Evolutionary conservation across 2,888 invertebrate species (phyloP).

Genomic region (Trachelus troglodyta): DNA sequence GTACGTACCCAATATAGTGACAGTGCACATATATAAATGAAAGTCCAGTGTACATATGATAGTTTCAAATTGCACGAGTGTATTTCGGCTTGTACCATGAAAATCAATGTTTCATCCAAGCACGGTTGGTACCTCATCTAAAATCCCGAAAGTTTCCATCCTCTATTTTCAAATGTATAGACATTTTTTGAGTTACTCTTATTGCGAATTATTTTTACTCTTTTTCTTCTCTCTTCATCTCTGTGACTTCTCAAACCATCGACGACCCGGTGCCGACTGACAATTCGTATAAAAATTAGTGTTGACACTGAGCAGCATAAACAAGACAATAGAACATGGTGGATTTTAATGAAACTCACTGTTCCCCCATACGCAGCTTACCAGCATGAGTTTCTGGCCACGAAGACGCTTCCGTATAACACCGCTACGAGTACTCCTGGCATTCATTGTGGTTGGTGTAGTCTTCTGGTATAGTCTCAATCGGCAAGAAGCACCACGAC

Average conservation of each 20-base stretch:
- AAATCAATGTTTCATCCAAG: conserved; percentile 1
- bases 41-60: neutral
- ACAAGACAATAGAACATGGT: too few species aligned
- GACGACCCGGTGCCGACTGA: too few species aligned
- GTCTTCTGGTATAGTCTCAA: conserved; percentile 56
- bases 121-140: too few species aligned
- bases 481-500: conserved; percentile 48
- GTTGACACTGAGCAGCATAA: too few species aligned
- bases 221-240: too few species aligned
- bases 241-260: too few species aligned
- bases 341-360: too few species aligned
- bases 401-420: conserved; percentile 56
- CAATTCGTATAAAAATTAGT: too few species aligned
- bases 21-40: neutral
- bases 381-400: conserved; percentile 54
- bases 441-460: conserved; percentile 48
- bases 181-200: too few species aligned
- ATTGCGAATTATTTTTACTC: too few species aligned
- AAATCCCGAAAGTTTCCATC: too few species aligned
- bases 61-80: neutral
- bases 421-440: conserved; percentile 51
- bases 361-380: conserved; percentile 33
- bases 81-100: neutral
- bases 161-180: too few species aligned
- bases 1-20: conserved; percentile 26